Evolutionary conservation across 2,113 vertebrate genomes (phyloP).

Genomic region (Fregata magnificens): DNA sequence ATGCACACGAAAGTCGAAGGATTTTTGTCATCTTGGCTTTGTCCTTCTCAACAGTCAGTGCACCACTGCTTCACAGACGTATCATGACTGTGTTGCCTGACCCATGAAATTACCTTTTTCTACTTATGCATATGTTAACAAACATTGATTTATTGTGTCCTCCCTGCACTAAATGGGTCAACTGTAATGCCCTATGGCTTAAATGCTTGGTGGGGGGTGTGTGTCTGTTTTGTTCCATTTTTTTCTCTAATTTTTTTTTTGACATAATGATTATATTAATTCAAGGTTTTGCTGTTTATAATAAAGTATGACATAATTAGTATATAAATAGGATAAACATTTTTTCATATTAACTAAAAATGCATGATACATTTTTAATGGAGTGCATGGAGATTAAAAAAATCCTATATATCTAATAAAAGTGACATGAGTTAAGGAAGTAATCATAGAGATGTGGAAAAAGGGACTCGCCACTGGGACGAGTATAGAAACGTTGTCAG

Average conservation of each 20-base stretch:
- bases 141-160: conserved; percentile 42
- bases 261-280: background rate
- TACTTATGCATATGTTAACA: conserved; percentile 15
- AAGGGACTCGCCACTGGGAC: too few species aligned
- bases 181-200: background rate
- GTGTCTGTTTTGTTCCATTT: background rate
- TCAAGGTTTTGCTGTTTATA: background rate
- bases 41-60: background rate
- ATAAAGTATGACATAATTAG: background rate
- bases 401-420: background rate
- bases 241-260: background rate
- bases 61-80: background rate
- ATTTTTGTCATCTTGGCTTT: background rate
- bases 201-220: background rate
- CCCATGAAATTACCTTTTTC: conserved; percentile 21
- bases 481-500: too few species aligned
- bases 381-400: background rate
- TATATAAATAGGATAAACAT: background rate
- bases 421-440: background rate
- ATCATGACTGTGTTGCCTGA: background rate
- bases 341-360: background rate
- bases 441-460: background rate
- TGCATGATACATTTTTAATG: background rate
- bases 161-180: background rate
- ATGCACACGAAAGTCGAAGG: background rate